Percentiles rank a stretch among this genome's conserved stretches.
These are phyloP conservation scores for Sarcophaga caerulescens DNA, from an alignment of 2,888 invertebrate genomes.

Conservation along the genomic window DNA sequence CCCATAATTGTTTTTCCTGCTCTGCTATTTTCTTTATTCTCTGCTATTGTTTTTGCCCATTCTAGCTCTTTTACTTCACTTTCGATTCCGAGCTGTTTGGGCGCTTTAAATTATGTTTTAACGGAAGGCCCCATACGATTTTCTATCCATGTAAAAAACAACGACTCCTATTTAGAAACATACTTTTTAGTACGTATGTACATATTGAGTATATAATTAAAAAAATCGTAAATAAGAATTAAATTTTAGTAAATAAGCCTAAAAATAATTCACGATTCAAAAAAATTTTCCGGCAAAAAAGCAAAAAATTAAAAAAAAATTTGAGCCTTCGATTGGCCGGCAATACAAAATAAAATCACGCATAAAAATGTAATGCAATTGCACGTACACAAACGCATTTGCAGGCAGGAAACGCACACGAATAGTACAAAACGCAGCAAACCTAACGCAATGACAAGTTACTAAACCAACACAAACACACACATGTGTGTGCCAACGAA, in stretches of 20 bases:
- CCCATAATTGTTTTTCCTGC: too few species aligned
- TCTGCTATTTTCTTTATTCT: too few species aligned
- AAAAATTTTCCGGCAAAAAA: too few species aligned
- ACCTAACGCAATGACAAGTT: neutral
- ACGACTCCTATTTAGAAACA: slow-evolving; percentile 30
- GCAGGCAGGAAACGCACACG: neutral
- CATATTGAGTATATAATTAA: neutral
- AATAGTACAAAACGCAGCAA: neutral
- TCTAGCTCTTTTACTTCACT: too few species aligned
- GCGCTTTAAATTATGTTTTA: too few species aligned
- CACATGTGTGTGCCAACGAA: neutral
- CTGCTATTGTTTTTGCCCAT: too few species aligned
- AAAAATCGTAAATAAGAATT: slow-evolving; percentile 32
- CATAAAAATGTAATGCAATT: slow-evolving; percentile 38
- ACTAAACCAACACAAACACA: neutral
- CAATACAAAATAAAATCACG: slow-evolving; percentile 25
- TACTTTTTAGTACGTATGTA: neutral
- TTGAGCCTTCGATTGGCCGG: slow-evolving; percentile 61
- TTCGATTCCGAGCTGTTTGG: too few species aligned
- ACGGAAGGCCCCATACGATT: neutral
- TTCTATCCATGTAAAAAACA: too few species aligned
- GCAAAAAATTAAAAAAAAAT: slow-evolving; percentile 18
- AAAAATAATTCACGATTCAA: slow-evolving; percentile 15
- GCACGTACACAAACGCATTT: slow-evolving; percentile 10
- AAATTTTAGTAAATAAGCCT: slow-evolving; percentile 50